These are phyloP conservation scores for Osmerus eperlanus DNA, from an alignment of 2,113 vertebrate genomes.

Conservation along the genomic window DNA sequence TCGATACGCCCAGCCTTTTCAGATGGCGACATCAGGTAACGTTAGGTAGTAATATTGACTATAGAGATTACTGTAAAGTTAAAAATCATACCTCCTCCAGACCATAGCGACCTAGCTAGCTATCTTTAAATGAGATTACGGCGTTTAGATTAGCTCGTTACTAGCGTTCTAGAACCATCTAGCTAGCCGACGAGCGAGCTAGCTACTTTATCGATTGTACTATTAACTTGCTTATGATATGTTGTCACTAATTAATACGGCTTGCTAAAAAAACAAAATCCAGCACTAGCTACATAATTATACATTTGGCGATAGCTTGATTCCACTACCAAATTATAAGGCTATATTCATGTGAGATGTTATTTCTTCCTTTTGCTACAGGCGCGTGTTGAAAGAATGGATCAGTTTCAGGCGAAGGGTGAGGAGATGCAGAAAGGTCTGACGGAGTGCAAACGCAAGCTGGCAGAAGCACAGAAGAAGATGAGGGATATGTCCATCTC, in stretches of 20 bases:
- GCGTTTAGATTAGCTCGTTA: too few relatives aligned
- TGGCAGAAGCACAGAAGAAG: slow-evolving; percentile 79
- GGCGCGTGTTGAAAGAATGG: slow-evolving; percentile 93
- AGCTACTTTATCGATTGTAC: too few relatives aligned
- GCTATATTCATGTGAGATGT: neutral
- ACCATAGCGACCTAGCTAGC: too few relatives aligned
- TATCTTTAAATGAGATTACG: too few relatives aligned
- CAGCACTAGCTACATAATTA: too few relatives aligned
- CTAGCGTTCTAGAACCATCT: too few relatives aligned
- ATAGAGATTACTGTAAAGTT: neutral
- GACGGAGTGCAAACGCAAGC: slow-evolving; percentile 74
- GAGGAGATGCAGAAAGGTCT: slow-evolving; percentile 78
- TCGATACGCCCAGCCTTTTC: slow-evolving; percentile 94
- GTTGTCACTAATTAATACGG: too few relatives aligned
- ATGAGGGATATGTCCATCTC: slow-evolving; percentile 71
- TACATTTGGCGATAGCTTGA: too few relatives aligned
- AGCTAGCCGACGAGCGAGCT: too few relatives aligned
- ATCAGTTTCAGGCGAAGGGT: slow-evolving; percentile 84
- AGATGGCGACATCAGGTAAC: slow-evolving; percentile 93
- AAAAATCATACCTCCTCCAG: too few relatives aligned
- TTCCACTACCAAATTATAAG: neutral
- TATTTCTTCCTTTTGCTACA: slow-evolving; percentile 37
- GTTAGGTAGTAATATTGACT: neutral
- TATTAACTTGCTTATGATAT: too few relatives aligned
- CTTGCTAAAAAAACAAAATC: too few relatives aligned